phyloP scores from a whole-genome alignment of 2,888 invertebrate genomes.

The Brenthis daphne region DNA sequence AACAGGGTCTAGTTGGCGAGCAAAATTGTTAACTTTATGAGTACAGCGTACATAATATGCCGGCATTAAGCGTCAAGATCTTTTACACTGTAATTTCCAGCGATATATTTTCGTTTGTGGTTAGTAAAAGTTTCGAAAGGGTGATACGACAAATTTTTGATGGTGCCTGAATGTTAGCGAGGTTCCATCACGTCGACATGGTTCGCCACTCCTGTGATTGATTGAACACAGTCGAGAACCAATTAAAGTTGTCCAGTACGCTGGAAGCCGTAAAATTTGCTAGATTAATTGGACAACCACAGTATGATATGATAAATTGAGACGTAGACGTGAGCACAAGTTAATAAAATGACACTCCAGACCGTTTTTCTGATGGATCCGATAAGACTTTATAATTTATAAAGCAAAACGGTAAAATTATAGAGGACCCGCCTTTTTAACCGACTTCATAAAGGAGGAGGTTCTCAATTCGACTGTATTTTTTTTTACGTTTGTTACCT shows the following conservation, averaged over 20 bases:
- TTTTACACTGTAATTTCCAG: constrained; percentile 23
- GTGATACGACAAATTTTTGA: constrained; percentile 28
- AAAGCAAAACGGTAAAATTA: no score
- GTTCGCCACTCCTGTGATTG: constrained; percentile 65
- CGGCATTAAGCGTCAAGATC: constrained; percentile 19
- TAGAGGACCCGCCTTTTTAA: no score
- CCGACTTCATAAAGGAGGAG: no score
- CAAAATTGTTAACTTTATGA: constrained; percentile 4
- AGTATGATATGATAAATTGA: constrained; percentile 44
- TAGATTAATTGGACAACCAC: constrained; percentile 55
- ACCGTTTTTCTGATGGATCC: no score
- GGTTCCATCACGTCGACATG: constrained; percentile 47
- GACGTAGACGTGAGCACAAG: constrained; percentile 19
- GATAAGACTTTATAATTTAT: no score
- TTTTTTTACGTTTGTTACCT: no score
- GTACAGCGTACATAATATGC: constrained; percentile 5
- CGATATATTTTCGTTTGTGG: constrained; percentile 31
- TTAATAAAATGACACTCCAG: constrained; percentile 8
- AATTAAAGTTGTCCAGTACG: constrained; percentile 77
- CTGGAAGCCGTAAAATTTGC: constrained; percentile 58
- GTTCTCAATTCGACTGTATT: no score
- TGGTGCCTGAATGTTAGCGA: constrained; percentile 18
- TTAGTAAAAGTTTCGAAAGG: constrained; percentile 23
- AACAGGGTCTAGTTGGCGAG: background rate
- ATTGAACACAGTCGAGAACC: constrained; percentile 63